These are phyloP conservation scores for Merops nubicus DNA, from an alignment of 2,113 vertebrate species.

Conservation along the genomic window DNA sequence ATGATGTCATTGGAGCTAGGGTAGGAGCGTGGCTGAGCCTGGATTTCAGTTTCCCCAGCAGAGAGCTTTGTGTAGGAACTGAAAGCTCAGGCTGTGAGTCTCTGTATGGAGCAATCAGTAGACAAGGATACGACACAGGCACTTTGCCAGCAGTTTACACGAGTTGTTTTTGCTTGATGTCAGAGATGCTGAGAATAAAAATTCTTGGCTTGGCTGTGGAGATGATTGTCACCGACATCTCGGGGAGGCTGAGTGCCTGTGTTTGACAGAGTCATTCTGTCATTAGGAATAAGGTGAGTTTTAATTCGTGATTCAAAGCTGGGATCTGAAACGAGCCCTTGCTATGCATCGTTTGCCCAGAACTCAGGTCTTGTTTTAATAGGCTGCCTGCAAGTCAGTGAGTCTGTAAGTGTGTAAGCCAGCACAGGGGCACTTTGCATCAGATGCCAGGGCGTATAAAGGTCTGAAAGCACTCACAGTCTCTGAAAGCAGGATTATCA, in stretches of 20 bases:
- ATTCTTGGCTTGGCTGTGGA: neutral
- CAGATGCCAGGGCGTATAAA: neutral
- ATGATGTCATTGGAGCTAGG: neutral
- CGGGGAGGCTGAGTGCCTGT: neutral
- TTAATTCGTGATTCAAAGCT: neutral
- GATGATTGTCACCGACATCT: neutral
- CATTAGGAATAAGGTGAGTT: neutral
- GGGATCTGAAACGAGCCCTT: neutral
- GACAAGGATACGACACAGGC: neutral
- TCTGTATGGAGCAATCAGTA: neutral
- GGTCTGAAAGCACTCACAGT: neutral
- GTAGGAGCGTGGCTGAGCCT: neutral
- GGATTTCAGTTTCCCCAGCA: neutral
- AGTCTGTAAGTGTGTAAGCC: neutral
- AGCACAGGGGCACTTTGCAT: neutral
- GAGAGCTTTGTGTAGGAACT: neutral
- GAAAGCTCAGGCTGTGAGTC: neutral
- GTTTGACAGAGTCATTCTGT: neutral
- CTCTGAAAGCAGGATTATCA: neutral
- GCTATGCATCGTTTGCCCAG: neutral
- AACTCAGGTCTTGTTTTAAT: neutral
- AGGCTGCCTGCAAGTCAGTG: neutral
- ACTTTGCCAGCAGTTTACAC: neutral
- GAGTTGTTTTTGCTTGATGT: neutral
- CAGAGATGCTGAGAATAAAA: neutral